Conservation (phyloP, 2,797 vertebrate genomes). For the Carapus acus region DNA sequence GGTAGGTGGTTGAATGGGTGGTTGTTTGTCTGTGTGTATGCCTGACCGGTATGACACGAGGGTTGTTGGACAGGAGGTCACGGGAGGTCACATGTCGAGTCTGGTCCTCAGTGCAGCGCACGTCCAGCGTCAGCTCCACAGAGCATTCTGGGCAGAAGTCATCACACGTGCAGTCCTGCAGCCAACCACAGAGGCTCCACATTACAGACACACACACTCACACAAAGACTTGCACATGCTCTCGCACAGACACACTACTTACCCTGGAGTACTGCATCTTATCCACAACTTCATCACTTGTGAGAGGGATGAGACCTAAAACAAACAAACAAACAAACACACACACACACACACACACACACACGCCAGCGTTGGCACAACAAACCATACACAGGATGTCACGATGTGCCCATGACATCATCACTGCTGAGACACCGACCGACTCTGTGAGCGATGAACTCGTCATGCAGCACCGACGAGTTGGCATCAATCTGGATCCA, state of each 20-base stretch:
- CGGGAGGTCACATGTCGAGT: constrained; percentile 93
- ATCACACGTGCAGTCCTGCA: constrained; percentile 92
- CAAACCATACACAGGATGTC: too few relatives aligned
- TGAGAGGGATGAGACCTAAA: constrained; percentile 91
- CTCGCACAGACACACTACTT: constrained; percentile 39
- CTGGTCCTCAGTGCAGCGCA: constrained; percentile 94
- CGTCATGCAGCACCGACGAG: constrained; percentile 94
- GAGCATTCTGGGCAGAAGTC: constrained; percentile 98
- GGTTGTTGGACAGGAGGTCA: constrained; percentile 93
- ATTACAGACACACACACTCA: too few relatives aligned
- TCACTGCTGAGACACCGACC: constrained; percentile 84
- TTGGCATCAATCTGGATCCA: constrained; percentile 99
- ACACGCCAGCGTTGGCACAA: too few relatives aligned
- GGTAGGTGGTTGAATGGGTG: too few relatives aligned
- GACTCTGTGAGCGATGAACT: constrained; percentile 95
- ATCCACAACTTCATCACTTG: constrained; percentile 96
- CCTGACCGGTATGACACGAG: constrained; percentile 90
- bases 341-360: too few relatives aligned
- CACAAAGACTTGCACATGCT: too few relatives aligned
- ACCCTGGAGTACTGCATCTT: constrained; percentile 97
- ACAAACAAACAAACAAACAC: constrained; percentile 17
- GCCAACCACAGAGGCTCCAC: not conserved
- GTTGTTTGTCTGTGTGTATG: accelerated
- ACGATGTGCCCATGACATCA: too few relatives aligned
- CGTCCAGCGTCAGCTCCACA: constrained; percentile 91